Evolutionary conservation across 1,140 invertebrate genomes (phyloP).

Genomic region (Lamellibrachia luymesi): DNA sequence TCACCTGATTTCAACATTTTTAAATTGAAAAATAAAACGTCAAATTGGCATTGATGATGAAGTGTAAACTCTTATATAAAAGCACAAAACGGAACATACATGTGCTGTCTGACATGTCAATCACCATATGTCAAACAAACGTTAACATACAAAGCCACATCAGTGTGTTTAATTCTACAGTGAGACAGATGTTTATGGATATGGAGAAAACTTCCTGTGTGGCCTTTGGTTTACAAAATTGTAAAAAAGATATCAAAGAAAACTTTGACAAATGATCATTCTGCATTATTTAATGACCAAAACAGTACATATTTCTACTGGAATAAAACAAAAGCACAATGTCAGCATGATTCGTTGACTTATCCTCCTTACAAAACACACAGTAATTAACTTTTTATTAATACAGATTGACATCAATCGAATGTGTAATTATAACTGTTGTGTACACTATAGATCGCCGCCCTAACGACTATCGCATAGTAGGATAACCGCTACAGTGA

Average conservation of each 20-base stretch:
- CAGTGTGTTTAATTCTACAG: background rate
- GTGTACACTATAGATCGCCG: background rate
- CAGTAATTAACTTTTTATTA: background rate
- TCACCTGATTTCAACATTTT: background rate
- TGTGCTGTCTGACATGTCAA: background rate
- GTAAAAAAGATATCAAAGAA: background rate
- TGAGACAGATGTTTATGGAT: background rate
- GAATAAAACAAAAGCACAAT: background rate
- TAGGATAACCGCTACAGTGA: background rate
- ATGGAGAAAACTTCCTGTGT: background rate
- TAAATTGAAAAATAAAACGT: no score
- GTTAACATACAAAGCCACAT: background rate
- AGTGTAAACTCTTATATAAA: background rate
- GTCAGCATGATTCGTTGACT: background rate
- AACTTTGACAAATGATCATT: no score
- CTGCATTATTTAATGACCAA: background rate
- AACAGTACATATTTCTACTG: background rate
- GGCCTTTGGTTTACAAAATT: background rate
- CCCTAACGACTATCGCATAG: background rate
- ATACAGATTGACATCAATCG: background rate
- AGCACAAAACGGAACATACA: background rate
- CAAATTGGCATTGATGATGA: background rate
- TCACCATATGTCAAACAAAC: background rate
- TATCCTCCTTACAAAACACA: background rate
- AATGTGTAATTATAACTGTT: background rate